These are phyloP conservation scores for Dasypogon diadema DNA, from an alignment of 2,888 invertebrate species.

Conservation along the genomic window DNA sequence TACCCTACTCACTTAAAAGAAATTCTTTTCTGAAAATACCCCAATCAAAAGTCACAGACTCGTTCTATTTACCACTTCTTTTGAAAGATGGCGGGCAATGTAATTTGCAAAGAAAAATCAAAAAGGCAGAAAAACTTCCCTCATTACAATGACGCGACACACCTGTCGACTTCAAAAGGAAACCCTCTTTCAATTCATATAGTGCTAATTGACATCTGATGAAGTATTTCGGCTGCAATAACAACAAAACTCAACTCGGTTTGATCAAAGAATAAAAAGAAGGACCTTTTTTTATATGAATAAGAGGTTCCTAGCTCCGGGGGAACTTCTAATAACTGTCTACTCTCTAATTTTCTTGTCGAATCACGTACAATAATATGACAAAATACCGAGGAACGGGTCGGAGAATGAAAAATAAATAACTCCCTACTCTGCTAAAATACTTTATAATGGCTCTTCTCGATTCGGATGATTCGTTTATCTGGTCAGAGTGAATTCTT, in stretches of 20 bases:
- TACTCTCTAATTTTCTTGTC: slow-evolving; percentile 30
- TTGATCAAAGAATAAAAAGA: slow-evolving; percentile 17
- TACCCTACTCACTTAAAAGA: no score
- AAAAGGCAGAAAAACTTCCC: no score
- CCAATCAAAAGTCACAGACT: no score
- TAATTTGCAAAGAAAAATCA: no score
- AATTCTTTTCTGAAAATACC: no score
- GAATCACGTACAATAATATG: background rate
- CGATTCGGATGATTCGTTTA: slow-evolving; percentile 1
- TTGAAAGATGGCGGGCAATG: no score
- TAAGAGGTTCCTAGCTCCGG: background rate
- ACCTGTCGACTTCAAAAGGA: slow-evolving; percentile 16
- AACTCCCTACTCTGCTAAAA: background rate
- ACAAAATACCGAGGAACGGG: slow-evolving; percentile 5
- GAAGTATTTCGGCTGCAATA: slow-evolving; percentile 3
- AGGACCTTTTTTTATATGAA: background rate
- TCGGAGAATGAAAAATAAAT: slow-evolving; percentile 26
- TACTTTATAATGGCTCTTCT: slow-evolving; percentile 20
- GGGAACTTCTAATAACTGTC: background rate
- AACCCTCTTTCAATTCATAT: slow-evolving; percentile 10
- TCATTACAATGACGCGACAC: no score
- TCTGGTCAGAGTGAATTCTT: slow-evolving; percentile 2
- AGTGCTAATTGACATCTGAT: slow-evolving; percentile 35
- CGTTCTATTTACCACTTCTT: no score
- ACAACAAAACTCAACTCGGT: background rate